Evolutionary conservation across 2,113 vertebrate genomes (phyloP).

Genomic region (Sylvilagus bachmani): DNA sequence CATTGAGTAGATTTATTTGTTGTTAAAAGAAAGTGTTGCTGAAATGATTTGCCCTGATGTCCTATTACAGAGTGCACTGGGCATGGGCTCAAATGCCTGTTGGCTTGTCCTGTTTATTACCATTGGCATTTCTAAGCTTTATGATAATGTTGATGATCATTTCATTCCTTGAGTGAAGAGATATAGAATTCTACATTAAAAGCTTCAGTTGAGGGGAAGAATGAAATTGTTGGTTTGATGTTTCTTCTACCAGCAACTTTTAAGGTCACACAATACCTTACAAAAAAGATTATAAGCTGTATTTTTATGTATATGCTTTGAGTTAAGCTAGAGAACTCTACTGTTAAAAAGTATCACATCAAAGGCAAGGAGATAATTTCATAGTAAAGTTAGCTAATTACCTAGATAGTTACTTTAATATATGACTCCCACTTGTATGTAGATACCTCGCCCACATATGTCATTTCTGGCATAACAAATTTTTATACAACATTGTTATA

Average conservation of each 20-base stretch:
- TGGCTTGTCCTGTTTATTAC: neutral
- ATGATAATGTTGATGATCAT: neutral
- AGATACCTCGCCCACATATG: neutral
- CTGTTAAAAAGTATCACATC: neutral
- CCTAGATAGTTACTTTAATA: neutral
- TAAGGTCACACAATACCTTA: neutral
- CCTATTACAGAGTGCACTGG: neutral
- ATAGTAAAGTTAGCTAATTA: slow-evolving; percentile 14
- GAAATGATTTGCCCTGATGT: neutral
- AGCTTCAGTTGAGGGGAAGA: neutral
- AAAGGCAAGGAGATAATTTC: neutral
- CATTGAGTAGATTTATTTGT: neutral
- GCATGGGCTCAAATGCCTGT: neutral
- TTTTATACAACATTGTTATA: neutral
- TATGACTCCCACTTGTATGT: neutral
- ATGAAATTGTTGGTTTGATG: neutral
- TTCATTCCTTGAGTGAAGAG: slow-evolving; percentile 39
- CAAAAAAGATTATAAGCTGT: neutral
- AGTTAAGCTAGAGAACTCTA: neutral
- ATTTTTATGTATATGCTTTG: neutral
- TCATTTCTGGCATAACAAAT: slow-evolving; percentile 22
- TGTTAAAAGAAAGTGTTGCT: neutral
- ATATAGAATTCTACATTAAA: slow-evolving; percentile 36
- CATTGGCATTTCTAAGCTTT: neutral
- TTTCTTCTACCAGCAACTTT: slow-evolving; percentile 40